phyloP scores from a whole-genome alignment of 1,140 invertebrate genomes.

The Tachypleus tridentatus region DNA sequence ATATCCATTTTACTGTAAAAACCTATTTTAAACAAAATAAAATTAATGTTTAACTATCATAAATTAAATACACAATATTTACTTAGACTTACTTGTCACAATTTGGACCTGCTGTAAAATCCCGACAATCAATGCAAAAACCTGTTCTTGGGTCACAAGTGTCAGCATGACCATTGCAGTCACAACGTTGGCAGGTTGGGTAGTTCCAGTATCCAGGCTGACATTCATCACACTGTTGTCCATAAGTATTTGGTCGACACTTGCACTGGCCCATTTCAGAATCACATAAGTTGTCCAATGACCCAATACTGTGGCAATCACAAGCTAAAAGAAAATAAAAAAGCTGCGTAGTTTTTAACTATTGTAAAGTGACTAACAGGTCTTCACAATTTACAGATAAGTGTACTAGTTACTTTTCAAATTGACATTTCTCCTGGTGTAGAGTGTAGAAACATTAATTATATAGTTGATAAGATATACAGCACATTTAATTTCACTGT shows the following conservation, averaged over 20 bases:
- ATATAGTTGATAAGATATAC: too few relatives aligned
- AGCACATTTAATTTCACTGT: too few relatives aligned
- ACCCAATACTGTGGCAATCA: conserved; percentile 89
- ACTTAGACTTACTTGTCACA: conserved; percentile 55
- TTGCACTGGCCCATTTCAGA: conserved; percentile 82
- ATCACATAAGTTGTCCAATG: conserved; percentile 92
- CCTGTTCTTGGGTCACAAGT: conserved; percentile 84
- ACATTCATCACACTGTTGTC: conserved; percentile 84
- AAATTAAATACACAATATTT: too few relatives aligned
- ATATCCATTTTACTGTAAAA: too few relatives aligned
- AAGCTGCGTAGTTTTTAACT: too few relatives aligned
- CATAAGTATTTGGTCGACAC: conserved; percentile 86
- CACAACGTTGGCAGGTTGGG: conserved; percentile 84
- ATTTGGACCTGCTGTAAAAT: conserved; percentile 71
- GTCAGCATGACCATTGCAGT: conserved; percentile 94
- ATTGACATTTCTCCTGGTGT: too few relatives aligned
- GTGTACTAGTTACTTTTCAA: too few relatives aligned
- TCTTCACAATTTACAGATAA: too few relatives aligned
- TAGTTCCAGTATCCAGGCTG: conserved; percentile 92
- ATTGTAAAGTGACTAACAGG: too few relatives aligned
- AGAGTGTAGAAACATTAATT: too few relatives aligned
- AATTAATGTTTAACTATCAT: too few relatives aligned
- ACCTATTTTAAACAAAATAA: too few relatives aligned
- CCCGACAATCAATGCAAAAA: conserved; percentile 75
- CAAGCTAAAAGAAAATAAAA: conserved; percentile 46